These are phyloP conservation scores for Rhagologus leucostigma DNA, from an alignment of 2,113 vertebrate species.

Conservation along the genomic window DNA sequence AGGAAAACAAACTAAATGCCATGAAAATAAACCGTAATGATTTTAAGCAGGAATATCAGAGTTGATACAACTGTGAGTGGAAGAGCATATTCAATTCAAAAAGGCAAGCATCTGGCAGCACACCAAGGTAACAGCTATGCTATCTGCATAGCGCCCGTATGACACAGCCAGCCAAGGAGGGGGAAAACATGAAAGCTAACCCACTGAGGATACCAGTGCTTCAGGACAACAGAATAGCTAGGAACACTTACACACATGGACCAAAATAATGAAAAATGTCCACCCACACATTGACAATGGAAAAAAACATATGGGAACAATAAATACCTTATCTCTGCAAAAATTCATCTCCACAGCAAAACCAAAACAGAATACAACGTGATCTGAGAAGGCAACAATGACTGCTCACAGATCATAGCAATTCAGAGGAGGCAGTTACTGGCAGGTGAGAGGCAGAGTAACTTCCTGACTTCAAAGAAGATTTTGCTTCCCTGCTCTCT, in stretches of 20 bases:
- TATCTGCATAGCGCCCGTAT: not conserved
- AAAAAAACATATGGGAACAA: not conserved
- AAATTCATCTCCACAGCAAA: slow-evolving; percentile 11
- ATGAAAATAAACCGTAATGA: slow-evolving; percentile 32
- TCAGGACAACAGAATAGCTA: not conserved
- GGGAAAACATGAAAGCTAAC: slow-evolving; percentile 11
- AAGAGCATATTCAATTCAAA: not conserved
- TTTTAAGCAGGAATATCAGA: slow-evolving; percentile 23
- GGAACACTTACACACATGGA: not conserved
- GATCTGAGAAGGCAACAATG: not conserved
- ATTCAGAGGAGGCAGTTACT: not conserved
- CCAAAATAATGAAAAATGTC: not conserved
- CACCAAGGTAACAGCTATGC: slow-evolving; percentile 6
- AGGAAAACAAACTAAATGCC: slow-evolving; percentile 31
- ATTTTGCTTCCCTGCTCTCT: not conserved
- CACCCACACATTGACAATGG: not conserved
- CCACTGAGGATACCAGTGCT: not conserved
- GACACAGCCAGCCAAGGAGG: not conserved
- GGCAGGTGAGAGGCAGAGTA: not conserved
- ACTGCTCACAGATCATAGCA: not conserved
- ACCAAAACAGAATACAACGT: not conserved
- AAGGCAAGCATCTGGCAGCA: slow-evolving; percentile 10
- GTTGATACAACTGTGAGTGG: not conserved
- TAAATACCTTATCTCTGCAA: not conserved
- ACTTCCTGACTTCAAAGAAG: slow-evolving; percentile 5